Evolutionary conservation across 2,888 invertebrate genomes (phyloP), one percentile per base, ranked within the genome.

Genomic region (Megaustenia siamemsis): DNA sequence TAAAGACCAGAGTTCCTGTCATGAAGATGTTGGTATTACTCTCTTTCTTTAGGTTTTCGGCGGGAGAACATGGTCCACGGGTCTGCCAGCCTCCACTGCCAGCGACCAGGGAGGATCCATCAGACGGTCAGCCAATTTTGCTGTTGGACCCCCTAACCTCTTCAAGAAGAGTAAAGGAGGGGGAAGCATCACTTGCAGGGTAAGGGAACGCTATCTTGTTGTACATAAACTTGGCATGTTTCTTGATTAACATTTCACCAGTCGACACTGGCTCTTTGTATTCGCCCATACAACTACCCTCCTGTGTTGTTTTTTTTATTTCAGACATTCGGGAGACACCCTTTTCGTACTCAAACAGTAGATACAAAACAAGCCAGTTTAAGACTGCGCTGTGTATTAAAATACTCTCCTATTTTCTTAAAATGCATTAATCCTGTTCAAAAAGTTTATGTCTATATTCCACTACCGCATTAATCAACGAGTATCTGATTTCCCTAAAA

Each of bases 1-100:
- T 49, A 73, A 49, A 73, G 32, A 18, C 18, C 32, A 45, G 49
- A 32, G 73, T 49, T 73, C 43, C 43, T 1, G 71, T 71, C 43
- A 10, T 69, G 43, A 49, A 21, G n/a, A 21, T 45, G 4, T 10
- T 35, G 15, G 35, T 35, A 6, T 6, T 66, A 18, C 24, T 3
- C 24, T 43, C n/a, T 45, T 15, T 38, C 40, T 68, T 28, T 71
- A 97, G 96, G 96, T 96, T 3, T 97, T 97, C 92, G 98, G 97
- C 12, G 98, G 98, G 10, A 95, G 97, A 53, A 88, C 90, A 35
- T 93, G 93, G 93, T 88, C 89, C 18, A 87, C 86, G 69, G 90
- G 86, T 71, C 89, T 87, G 78, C 90, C 88, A 83, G 88, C 86
- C 84, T 86, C 86, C 63, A 77, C 83, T 83, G 82, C 88, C 28